Percentiles rank a stretch among this genome's conserved stretches.
phyloP scores from a whole-genome alignment of 2,113 vertebrate species.

The Pogonocichla stellata region DNA sequence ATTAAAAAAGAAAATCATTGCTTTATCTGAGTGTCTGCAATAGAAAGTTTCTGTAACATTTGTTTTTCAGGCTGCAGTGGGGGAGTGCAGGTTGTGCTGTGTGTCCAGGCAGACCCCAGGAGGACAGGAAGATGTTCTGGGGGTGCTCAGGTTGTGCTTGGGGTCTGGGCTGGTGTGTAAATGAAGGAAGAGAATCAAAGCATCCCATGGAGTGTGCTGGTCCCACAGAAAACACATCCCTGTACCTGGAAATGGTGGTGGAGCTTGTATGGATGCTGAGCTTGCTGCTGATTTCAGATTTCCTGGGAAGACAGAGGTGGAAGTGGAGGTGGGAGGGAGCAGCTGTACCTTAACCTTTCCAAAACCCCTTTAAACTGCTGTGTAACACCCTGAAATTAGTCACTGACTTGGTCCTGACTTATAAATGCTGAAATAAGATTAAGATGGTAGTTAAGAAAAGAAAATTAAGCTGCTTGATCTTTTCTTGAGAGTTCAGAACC shows the following conservation, averaged over 20 bases:
- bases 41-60: rapidly evolving
- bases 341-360: neutral
- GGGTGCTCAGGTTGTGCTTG: rapidly evolving
- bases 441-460: neutral
- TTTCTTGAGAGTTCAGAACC: neutral
- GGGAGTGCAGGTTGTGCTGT: neutral
- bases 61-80: neutral
- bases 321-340: neutral
- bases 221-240: rapidly evolving
- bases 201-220: neutral
- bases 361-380: neutral
- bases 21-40: neutral
- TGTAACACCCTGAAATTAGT: neutral
- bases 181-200: neutral
- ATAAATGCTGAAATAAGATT: neutral
- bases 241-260: rapidly evolving
- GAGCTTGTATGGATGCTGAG: neutral
- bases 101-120: neutral
- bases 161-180: neutral
- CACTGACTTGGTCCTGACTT: neutral
- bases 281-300: neutral
- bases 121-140: neutral
- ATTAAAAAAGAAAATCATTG: rapidly evolving
- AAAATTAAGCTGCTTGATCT: neutral
- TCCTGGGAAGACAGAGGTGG: neutral